A percentile compares a stretch with the other conserved stretches of the same genome.
Evolutionary conservation across 92 coral and sea anemone species (phyloP).

Genomic region (Parazoanthus darwini): DNA sequence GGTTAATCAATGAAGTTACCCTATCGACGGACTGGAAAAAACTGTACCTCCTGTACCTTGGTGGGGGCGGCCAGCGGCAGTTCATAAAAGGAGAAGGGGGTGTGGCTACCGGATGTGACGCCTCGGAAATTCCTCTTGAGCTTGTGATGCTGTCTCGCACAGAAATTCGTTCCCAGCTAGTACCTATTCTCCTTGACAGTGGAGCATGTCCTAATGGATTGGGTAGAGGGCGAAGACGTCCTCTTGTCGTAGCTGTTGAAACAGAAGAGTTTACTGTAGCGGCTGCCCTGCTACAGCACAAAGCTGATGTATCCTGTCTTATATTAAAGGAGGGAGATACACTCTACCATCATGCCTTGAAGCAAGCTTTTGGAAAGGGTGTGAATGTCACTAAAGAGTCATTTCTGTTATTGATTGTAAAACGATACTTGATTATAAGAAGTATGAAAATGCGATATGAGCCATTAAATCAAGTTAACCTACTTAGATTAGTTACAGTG

Average conservation of each 20-base stretch:
- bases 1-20: constrained; percentile 58
- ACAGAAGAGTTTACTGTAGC: constrained; percentile 44
- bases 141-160: constrained; percentile 28
- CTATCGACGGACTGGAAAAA: constrained; percentile 60
- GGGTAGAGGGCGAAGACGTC: constrained; percentile 20
- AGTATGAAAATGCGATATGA: background rate
- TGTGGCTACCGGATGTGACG: constrained; percentile 72
- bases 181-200: constrained; percentile 53
- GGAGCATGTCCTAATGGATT: constrained; percentile 62
- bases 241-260: constrained; percentile 48
- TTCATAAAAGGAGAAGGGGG: constrained; percentile 72
- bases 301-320: constrained; percentile 50
- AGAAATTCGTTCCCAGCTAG: constrained; percentile 48
- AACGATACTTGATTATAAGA: background rate
- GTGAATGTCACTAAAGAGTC: background rate
- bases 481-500: too few species aligned
- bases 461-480: background rate
- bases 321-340: constrained; percentile 46
- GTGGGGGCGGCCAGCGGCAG: constrained; percentile 70
- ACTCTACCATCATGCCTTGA: constrained; percentile 56
- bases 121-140: constrained; percentile 20
- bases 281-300: constrained; percentile 56
- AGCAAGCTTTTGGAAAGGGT: constrained; percentile 52
- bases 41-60: constrained; percentile 66
- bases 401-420: background rate